phyloP scores from a whole-genome alignment of 53 echinoderm and acorn worm species.

The Paracentrotus lividus region DNA sequence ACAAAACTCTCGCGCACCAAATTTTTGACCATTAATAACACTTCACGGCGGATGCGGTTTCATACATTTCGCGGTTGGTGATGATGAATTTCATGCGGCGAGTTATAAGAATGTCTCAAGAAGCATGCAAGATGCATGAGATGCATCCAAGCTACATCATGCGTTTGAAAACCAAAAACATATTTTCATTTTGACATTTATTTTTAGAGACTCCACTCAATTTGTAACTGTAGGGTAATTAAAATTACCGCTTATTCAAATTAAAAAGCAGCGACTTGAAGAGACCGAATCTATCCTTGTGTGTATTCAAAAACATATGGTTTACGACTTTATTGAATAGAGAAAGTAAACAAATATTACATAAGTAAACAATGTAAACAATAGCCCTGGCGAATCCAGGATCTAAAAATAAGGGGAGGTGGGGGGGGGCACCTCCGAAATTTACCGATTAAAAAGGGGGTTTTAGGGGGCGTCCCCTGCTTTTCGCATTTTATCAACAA shows the following conservation, averaged over 20 bases:
- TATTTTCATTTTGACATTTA: not conserved
- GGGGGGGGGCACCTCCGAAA: too few relatives aligned
- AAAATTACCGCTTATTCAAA: not conserved
- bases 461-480: too few relatives aligned
- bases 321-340: too few relatives aligned
- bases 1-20: conserved; percentile 7
- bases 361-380: too few relatives aligned
- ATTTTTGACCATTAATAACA: not conserved
- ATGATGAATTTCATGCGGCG: not conserved
- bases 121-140: not conserved
- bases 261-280: not conserved
- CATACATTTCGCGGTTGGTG: not conserved
- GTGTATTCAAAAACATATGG: too few relatives aligned
- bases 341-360: too few relatives aligned
- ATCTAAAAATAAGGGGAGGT: too few relatives aligned
- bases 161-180: not conserved
- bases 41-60: conserved; percentile 23
- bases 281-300: not conserved
- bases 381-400: too few relatives aligned
- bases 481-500: too few relatives aligned
- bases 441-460: too few relatives aligned
- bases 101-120: not conserved
- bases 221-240: not conserved
- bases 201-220: not conserved
- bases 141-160: not conserved